phyloP scores from a whole-genome alignment of 2,888 invertebrate genomes.

The Chloromyia formosa region DNA sequence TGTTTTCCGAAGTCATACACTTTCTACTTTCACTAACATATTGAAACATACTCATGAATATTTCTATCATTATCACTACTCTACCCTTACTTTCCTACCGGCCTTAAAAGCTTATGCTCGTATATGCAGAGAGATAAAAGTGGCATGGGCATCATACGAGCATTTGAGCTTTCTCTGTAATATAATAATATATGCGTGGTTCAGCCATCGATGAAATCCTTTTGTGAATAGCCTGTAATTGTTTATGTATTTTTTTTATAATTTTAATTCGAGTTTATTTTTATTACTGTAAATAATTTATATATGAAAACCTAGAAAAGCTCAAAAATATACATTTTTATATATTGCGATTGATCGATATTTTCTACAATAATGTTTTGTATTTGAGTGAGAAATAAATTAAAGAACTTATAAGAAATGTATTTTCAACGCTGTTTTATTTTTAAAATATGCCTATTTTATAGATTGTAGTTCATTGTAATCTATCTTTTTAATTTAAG shows the following conservation, averaged over 20 bases:
- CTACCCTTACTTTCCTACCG: no score
- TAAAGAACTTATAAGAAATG: constrained; percentile 36
- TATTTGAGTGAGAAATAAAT: constrained; percentile 40
- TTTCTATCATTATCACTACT: neutral
- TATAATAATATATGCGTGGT: neutral
- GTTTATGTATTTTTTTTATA: constrained; percentile 23
- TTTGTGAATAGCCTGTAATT: constrained; percentile 40
- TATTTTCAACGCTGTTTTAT: neutral
- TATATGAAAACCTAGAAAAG: constrained; percentile 17
- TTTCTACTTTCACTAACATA: neutral
- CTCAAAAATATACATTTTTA: constrained; percentile 35
- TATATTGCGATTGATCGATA: constrained; percentile 36
- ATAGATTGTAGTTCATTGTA: no score
- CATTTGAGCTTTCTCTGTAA: neutral
- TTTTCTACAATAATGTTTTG: constrained; percentile 29
- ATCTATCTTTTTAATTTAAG: no score
- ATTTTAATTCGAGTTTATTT: constrained; percentile 16
- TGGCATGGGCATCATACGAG: neutral
- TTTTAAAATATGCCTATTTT: no score
- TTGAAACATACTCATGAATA: neutral
- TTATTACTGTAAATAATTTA: constrained; percentile 40
- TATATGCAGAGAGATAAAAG: no score
- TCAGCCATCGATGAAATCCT: neutral
- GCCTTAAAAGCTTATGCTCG: no score
- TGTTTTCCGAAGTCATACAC: no score